Evolutionary conservation across 2,113 vertebrate genomes (phyloP).

Genomic region (Corythoichthys haematopterus): DNA sequence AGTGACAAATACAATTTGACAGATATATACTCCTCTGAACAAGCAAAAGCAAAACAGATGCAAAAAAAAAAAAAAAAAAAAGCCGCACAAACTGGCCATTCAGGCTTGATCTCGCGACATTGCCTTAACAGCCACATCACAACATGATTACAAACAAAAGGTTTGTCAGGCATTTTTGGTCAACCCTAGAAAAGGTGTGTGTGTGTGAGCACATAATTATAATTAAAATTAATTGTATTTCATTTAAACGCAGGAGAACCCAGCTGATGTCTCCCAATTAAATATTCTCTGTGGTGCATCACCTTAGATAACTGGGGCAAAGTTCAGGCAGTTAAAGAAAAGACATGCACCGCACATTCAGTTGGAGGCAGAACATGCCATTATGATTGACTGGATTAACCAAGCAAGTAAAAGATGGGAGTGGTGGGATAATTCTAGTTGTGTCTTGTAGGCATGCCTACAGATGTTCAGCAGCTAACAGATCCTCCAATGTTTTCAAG

Average conservation of each 20-base stretch:
- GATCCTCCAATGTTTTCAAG: not conserved
- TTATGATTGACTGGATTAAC: not conserved
- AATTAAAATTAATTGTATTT: not conserved
- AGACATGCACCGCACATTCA: not conserved
- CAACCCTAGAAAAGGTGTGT: not conserved
- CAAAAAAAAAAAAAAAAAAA: not conserved
- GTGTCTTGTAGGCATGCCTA: not conserved
- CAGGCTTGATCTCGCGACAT: not conserved
- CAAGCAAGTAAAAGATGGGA: not conserved
- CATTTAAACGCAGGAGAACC: not conserved
- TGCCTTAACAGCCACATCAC: not conserved
- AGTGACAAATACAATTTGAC: constrained; percentile 2
- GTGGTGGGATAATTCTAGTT: not conserved
- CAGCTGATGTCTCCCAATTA: too few species aligned
- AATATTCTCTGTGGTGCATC: not conserved
- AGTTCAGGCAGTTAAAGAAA: constrained; percentile 11
- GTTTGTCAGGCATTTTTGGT: not conserved
- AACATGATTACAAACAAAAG: not conserved
- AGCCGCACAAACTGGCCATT: constrained; percentile 18
- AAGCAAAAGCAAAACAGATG: not conserved
- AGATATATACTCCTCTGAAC: not conserved
- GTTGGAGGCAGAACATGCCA: not conserved
- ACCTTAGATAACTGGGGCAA: constrained; percentile 16
- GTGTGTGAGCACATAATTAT: not conserved
- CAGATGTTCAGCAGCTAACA: not conserved